Base-by-base conservation (phyloP, 2,797 vertebrate species). In the Artibeus lituratus region DNA sequence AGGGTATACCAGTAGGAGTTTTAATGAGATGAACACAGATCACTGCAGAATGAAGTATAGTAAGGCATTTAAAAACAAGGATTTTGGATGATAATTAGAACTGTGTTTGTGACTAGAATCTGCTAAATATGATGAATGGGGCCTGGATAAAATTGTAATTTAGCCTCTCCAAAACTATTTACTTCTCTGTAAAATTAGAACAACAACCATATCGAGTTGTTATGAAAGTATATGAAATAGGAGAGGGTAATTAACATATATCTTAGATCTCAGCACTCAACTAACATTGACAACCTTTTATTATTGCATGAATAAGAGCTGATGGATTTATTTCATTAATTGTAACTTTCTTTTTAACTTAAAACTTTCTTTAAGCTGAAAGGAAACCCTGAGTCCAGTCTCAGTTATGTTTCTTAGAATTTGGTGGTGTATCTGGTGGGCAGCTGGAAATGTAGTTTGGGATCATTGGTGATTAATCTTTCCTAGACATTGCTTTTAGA, bases 1-100 rank as follows among this genome's bases (percentile, higher is more conserved):
- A 37, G 37, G 35, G 65, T n/a, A 32, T 76, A 55, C 4, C 51
- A 35, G 0, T 29, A 80, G 51, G 44, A 37, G 42, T 94, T 76
- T 47, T 81, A 92, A 90, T 89, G 80, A 94, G 69, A 57, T 76
- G 69, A 89, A 74, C 77, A 83, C 12, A 51, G 59, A 65, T 83
- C 29, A 49, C 37, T 49, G 62, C n/a, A 39, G 37, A 65, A 70
- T 85, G 39, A 22, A 49, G 29, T 26, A 24, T 22, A 51, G 32
- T 18, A 18, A 49, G 12, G 32, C 49, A 14, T 77, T 69, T 81
- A n/a, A 77, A 94, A 89, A 29, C 72, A 69, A 81, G 35, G 15
- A 76, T 70, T 70, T 37, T 21, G 16, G 47, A 55, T 2, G 4
- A 49, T 44, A 73, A 69, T 74, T 81, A 78, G 24, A n/a, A 55